These are phyloP conservation scores for Macrobrachium nipponense DNA, from an alignment of 1,140 invertebrate species.

Conservation along the genomic window DNA sequence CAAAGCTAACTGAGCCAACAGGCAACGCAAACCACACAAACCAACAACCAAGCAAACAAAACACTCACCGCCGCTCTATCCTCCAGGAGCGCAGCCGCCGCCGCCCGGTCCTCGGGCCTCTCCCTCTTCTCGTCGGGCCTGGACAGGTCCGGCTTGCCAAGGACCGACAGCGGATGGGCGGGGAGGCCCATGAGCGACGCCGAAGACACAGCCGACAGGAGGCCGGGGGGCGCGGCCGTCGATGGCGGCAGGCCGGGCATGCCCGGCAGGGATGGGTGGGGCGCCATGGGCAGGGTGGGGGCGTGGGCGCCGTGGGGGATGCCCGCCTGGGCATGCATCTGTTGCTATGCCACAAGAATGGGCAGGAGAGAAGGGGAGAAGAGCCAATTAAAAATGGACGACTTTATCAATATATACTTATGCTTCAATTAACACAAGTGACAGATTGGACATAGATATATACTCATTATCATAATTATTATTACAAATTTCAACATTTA, in stretches of 20 bases:
- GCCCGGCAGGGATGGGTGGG: conserved; percentile 59
- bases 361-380: background rate
- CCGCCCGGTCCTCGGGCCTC: conserved; percentile 34
- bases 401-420: no score
- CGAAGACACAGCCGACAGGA: conserved; percentile 59
- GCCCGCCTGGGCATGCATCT: conserved; percentile 65
- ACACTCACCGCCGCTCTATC: conserved; percentile 54
- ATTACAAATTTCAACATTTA: no score
- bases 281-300: conserved; percentile 61
- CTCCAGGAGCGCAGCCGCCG: conserved; percentile 29
- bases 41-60: no score
- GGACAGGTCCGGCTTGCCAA: conserved; percentile 49
- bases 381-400: background rate
- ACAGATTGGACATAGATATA: no score
- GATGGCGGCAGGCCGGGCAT: conserved; percentile 62
- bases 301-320: conserved; percentile 63
- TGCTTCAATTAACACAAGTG: no score
- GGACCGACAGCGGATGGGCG: conserved; percentile 52
- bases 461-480: no score
- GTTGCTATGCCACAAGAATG: conserved; percentile 41
- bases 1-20: no score
- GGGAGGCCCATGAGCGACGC: conserved; percentile 63
- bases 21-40: no score
- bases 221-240: conserved; percentile 51
- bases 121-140: conserved; percentile 55